Conservation (phyloP, 2,888 invertebrate genomes). For the Hoplodrina ambigua region DNA sequence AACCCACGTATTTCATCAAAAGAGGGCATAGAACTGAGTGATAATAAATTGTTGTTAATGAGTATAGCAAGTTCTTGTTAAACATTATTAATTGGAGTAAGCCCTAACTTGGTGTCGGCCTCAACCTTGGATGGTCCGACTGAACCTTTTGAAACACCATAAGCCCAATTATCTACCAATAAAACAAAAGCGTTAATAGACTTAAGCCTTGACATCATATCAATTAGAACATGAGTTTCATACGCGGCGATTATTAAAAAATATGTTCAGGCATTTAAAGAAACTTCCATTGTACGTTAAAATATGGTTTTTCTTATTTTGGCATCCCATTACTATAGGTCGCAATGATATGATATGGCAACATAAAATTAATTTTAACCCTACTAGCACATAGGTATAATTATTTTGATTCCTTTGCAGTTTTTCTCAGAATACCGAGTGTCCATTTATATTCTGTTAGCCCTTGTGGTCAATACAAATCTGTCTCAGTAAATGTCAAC, state of each 20-base stretch:
- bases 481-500: conserved; percentile 65
- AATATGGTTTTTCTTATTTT: conserved; percentile 30
- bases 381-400: conserved; percentile 58
- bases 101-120: conserved; percentile 24
- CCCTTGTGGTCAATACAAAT: conserved; percentile 63
- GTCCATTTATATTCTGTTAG: conserved; percentile 57
- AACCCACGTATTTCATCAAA: conserved; percentile 54
- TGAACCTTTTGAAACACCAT: conserved; percentile 50
- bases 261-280: conserved; percentile 12
- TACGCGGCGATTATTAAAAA: conserved; percentile 20
- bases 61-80: conserved; percentile 26
- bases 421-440: conserved; percentile 60
- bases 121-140: conserved; percentile 41
- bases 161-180: conserved; percentile 32
- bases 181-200: conserved; percentile 36
- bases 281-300: conserved; percentile 8
- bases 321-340: conserved; percentile 40
- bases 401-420: conserved; percentile 58
- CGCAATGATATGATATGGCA: conserved; percentile 43
- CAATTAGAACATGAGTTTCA: conserved; percentile 39
- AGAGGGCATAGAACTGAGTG: conserved; percentile 37
- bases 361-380: conserved; percentile 56
- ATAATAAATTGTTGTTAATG: conserved; percentile 46
- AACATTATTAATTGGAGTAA: conserved; percentile 39
- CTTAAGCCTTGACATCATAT: conserved; percentile 46